A percentile compares a stretch with the other conserved stretches of the same genome.
These are phyloP conservation scores for Machimus rusticus DNA, from an alignment of 2,888 invertebrate genomes.

Conservation along the genomic window DNA sequence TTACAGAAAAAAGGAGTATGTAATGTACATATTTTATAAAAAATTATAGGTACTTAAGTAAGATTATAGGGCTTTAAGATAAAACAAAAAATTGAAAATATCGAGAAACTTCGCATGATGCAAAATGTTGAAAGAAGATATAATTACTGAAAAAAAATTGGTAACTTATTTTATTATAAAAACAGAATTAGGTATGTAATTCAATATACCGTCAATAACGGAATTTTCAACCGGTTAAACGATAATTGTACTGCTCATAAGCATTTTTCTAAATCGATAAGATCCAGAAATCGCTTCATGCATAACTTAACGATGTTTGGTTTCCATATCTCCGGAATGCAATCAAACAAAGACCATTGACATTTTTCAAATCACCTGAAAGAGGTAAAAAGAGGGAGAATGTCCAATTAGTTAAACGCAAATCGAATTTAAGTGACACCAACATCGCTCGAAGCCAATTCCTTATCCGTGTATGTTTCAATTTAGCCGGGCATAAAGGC, in stretches of 20 bases:
- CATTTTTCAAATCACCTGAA: neutral
- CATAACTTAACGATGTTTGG: neutral
- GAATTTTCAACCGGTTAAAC: neutral
- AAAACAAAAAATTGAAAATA: too few relatives aligned
- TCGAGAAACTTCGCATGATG: too few relatives aligned
- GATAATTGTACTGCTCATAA: neutral
- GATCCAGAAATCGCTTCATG: neutral
- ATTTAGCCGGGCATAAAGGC: constrained; percentile 5
- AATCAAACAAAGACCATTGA: neutral
- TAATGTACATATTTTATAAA: too few relatives aligned
- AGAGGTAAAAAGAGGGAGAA: neutral
- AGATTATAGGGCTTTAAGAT: too few relatives aligned
- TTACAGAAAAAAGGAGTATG: too few relatives aligned
- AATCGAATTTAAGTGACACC: constrained; percentile 8
- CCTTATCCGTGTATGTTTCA: constrained; percentile 27
- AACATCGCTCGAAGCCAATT: constrained; percentile 4
- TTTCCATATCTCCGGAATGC: neutral
- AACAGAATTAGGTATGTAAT: neutral
- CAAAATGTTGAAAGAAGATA: too few relatives aligned
- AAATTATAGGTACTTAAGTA: too few relatives aligned
- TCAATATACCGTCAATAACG: neutral
- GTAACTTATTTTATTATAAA: neutral
- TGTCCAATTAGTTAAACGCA: constrained; percentile 14
- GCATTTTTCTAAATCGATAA: neutral
- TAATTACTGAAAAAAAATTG: too few relatives aligned